phyloP scores from a whole-genome alignment of 2,113 vertebrate species.

The Gorsachius goisagi region DNA sequence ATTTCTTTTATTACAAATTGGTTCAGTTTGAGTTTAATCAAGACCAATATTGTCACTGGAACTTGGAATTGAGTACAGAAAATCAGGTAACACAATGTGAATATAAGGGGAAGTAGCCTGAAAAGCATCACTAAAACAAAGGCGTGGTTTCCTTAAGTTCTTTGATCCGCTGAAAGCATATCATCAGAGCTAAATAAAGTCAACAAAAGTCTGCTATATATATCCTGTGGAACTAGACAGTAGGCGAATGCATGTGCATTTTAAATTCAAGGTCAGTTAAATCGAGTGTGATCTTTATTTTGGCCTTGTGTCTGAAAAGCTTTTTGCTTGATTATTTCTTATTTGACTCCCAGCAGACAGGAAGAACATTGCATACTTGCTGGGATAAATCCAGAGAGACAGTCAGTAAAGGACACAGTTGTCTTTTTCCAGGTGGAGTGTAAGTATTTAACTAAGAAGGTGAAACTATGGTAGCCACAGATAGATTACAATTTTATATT shows the following conservation, averaged over 20 bases:
- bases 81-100: background rate
- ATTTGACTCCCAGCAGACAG: background rate
- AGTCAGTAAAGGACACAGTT: background rate
- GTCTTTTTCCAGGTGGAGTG: background rate
- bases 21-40: background rate
- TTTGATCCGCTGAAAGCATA: background rate
- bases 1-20: background rate
- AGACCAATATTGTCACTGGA: background rate
- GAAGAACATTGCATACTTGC: background rate
- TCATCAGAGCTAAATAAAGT: background rate
- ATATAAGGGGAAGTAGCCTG: background rate
- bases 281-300: background rate
- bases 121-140: background rate
- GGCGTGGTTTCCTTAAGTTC: background rate
- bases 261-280: background rate
- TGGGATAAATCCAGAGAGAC: background rate
- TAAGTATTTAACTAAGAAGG: background rate
- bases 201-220: background rate
- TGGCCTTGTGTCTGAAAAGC: background rate
- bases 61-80: background rate
- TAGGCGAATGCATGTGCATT: background rate
- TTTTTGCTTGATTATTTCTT: background rate
- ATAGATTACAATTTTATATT: background rate
- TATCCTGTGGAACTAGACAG: background rate
- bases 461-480: background rate